These are phyloP conservation scores for Drosophila kambysellisi DNA, from an alignment of 2,888 invertebrate genomes.

Conservation along the genomic window DNA sequence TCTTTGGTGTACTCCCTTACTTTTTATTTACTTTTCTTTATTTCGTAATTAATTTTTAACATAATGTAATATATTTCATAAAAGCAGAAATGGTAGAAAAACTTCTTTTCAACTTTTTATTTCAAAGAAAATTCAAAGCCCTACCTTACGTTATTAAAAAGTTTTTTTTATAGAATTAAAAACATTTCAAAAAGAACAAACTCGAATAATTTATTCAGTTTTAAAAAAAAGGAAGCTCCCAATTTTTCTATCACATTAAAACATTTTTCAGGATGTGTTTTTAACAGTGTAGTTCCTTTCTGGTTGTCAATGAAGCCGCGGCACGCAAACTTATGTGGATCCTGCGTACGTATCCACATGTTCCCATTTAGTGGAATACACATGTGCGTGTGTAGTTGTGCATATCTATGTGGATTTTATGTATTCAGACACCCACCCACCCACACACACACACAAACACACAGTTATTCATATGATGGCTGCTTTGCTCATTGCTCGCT, in stretches of 20 bases:
- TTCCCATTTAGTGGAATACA: conserved; percentile 4
- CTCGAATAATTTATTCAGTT: background rate
- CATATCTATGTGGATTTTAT: background rate
- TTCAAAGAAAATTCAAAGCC: no score
- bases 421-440: background rate
- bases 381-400: background rate
- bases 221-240: background rate
- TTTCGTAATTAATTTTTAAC: no score
- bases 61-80: no score
- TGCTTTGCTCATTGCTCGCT: conserved; percentile 63
- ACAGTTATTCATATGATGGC: conserved; percentile 52
- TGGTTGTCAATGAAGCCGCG: conserved; percentile 60
- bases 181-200: background rate
- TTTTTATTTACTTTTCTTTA: no score
- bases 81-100: no score
- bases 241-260: background rate
- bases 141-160: no score
- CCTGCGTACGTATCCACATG: conserved; percentile 9
- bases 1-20: no score
- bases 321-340: conserved; percentile 61
- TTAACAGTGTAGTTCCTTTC: conserved; percentile 9
- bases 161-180: background rate
- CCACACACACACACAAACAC: background rate
- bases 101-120: no score
- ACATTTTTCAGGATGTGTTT: background rate